Evolutionary conservation across 2,113 vertebrate species (phyloP), one percentile per base, ranked within the genome.

Genomic region (Pampusana beccarii): DNA sequence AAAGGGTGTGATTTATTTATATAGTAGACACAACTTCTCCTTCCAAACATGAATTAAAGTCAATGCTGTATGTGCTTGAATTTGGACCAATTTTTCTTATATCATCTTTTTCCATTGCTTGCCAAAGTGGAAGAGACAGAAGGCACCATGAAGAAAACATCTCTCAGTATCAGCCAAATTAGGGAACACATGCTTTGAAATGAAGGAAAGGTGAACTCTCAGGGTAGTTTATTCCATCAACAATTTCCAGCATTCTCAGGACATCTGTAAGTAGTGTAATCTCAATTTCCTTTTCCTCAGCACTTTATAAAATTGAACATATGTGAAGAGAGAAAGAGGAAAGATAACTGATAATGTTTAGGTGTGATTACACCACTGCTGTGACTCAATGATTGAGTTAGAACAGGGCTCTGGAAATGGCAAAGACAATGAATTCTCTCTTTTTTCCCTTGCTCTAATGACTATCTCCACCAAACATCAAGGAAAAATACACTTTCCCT

Each of bases 191-290:
- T 67, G 65, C 75, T 95, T 97, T 95, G 94, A 96, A 94, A 95
- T 94, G 72, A 96, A 86, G 79, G 94, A 94, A 97, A 97, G 91
- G 85, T 92, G 96, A 96, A 95, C 91, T 95, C 80, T 87, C 38
- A 56, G 67, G 9, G 23, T 82, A 86, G 85, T 82, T 95, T 67
- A 84, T 91, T 95, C 96, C 79, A 88, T 94, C 93, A 97, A 86
- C 94, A 79, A 90, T 95, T 93, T 92, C 80, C 87, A 95, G 42
- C 34, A 42, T 86, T 94, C 93, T 95, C 62, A 2, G 53, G 75
- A 97, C 88, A 95, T 93, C 84, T 96, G 91, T 95, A 95, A 95
- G 66, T 77, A 86, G 31, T 89, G 81, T 90, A 95, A 96, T 95
- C 84, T 96, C 96, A 90, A 94, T 95, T 97, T 96, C 71, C 89